Percentiles rank a stretch among this genome's conserved stretches.
Evolutionary conservation across 2,797 vertebrate species (phyloP).

Genomic region (Hyperoplus immaculatus): DNA sequence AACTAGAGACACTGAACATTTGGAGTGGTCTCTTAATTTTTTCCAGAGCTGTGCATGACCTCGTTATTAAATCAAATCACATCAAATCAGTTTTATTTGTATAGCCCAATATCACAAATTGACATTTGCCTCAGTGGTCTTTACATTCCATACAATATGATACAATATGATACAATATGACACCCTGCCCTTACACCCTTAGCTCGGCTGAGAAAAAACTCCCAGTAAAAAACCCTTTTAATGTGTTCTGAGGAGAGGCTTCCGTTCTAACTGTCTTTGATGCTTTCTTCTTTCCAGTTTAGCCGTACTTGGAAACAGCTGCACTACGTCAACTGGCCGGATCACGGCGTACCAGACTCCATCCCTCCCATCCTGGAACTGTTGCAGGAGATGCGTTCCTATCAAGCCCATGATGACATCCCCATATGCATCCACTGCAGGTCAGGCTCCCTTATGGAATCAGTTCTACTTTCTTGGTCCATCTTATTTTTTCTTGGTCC

Average conservation of each 20-base stretch:
- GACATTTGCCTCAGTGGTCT: too few relatives aligned
- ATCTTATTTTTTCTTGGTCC: background rate
- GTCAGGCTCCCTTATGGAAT: conserved; percentile 71
- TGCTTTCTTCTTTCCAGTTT: conserved; percentile 77
- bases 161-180: too few relatives aligned
- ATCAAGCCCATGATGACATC: conserved; percentile 86
- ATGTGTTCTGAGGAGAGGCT: background rate
- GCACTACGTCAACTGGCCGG: conserved; percentile 97
- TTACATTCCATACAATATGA: too few relatives aligned
- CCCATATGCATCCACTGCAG: conserved; percentile 98
- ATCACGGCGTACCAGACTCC: conserved; percentile 94
- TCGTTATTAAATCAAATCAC: background rate
- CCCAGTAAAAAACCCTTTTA: too few relatives aligned
- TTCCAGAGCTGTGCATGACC: too few relatives aligned
- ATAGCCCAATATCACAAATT: too few relatives aligned
- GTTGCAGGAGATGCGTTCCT: conserved; percentile 88
- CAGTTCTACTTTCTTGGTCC: too few relatives aligned
- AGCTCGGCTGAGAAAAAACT: too few relatives aligned
- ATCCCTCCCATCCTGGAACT: conserved; percentile 93
- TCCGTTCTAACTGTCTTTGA: background rate
- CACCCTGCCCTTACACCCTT: background rate
- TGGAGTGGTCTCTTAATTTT: too few relatives aligned
- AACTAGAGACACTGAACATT: too few relatives aligned
- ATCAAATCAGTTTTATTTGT: too few relatives aligned
- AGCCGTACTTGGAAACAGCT: conserved; percentile 90